Base-by-base conservation (phyloP, 2,797 vertebrate species). In the Propithecus perrieri region DNA sequence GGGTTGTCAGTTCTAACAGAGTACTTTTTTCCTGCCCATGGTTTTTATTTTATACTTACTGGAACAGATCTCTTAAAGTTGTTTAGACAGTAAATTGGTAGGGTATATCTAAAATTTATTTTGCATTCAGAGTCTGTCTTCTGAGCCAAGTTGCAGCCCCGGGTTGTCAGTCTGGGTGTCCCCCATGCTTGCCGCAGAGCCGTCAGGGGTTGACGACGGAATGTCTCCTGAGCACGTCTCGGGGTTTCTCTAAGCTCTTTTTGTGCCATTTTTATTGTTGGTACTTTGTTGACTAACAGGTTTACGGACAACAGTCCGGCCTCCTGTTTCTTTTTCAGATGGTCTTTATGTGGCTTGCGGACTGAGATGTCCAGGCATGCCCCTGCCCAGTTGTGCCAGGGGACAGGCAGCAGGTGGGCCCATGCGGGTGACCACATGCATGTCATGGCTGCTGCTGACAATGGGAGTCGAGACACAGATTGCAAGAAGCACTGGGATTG, bases 351-450 rank as follows among this genome's bases (percentile, higher is more conserved):
- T 8, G 55, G 28, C 50, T 28, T 59, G 24, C 24, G 61, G 26
- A 12, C 61, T 7, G 0, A 41, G 13, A 26, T 0, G 2, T 48
- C 71, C 43, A 43, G 7, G 4, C 28, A 41, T n/a, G n/a, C 9
- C 5, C 7, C 17, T 63, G 76, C 20, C 55, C 11, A 24, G 43
- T 13, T 20, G 17, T 17, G 28, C 28, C 8, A 7, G 11, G 55
- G 46, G 20, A 57, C 63, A 28, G 79, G 79, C 63, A 24, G 57
- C 41, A 2, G 48, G 55, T 0, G 26, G 53, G 17, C 13, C 20
- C 38, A 33, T 53, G 18, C 2, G 0, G 12, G 55, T 72, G 48
- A 26, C 0, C 1, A 7, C 33, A 1, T 4, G 12, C 1, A 0
- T 33, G 15, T 41, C 59, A 7, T 3, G 11, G 35, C n/a, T 41